A percentile compares a stretch with the other conserved stretches of the same genome.
Conservation (phyloP, 1,140 invertebrate genomes). For the Drosophila burlai region DNA sequence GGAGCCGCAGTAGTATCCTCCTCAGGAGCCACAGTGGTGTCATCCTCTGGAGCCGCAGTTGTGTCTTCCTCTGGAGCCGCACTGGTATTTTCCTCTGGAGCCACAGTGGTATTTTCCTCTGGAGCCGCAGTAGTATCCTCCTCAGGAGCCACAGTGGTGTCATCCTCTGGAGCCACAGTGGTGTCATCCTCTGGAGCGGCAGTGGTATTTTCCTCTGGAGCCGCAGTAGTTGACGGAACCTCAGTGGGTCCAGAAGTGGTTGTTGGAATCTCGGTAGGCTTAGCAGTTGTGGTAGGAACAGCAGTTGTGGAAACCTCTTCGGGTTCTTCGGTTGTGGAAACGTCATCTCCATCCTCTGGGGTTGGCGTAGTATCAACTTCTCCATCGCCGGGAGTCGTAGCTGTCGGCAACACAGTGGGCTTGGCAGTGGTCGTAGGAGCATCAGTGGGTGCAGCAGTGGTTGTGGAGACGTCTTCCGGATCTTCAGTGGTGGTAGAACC, state of each 20-base stretch:
- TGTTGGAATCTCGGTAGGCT: not conserved
- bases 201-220: constrained; percentile 2
- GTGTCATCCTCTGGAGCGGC: too few species aligned
- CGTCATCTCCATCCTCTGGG: not conserved
- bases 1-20: not conserved
- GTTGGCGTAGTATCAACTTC: not conserved
- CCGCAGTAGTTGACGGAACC: not conserved
- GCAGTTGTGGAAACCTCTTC: not conserved
- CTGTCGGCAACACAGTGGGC: not conserved
- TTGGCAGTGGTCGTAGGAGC: not conserved
- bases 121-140: not conserved
- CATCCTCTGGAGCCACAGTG: not conserved
- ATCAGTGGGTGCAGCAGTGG: not conserved
- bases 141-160: not conserved
- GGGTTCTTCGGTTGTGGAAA: not conserved
- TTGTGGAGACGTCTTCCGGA: not conserved
- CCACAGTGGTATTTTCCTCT: not conserved
- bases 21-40: not conserved
- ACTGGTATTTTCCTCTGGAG: not conserved
- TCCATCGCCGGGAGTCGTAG: not conserved
- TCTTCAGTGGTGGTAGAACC: constrained; percentile 1
- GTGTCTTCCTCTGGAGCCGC: constrained; percentile 1
- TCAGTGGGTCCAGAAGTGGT: not conserved
- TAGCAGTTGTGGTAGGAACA: not conserved
- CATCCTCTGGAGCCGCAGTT: not conserved